Conservation (phyloP, 1,140 invertebrate genomes). For the Sycophila sp. region DNA sequence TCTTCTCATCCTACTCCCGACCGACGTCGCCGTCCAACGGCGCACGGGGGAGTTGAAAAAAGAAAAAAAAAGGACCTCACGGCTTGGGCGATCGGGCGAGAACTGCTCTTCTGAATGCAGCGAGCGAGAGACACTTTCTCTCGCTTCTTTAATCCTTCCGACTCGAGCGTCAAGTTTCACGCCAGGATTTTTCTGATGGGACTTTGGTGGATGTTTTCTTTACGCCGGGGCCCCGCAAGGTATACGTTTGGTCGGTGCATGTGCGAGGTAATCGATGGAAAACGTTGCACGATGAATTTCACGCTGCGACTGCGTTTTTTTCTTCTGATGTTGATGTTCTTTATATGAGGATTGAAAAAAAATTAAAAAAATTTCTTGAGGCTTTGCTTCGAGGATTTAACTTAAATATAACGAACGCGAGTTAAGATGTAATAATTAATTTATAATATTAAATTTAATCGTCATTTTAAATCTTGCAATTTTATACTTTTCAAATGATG, state of each 20-base stretch:
- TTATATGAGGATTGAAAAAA: background rate
- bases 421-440: too few relatives aligned
- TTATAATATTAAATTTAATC: too few relatives aligned
- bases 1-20: background rate
- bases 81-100: background rate
- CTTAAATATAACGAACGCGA: too few relatives aligned
- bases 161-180: background rate
- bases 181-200: background rate
- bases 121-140: background rate
- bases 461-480: too few relatives aligned
- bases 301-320: background rate
- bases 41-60: background rate
- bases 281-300: too few relatives aligned
- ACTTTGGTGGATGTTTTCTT: background rate
- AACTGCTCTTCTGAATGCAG: background rate
- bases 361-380: background rate
- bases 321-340: background rate
- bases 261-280: too few relatives aligned
- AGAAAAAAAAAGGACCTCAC: slow-evolving; percentile 24
- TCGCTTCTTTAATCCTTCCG: slow-evolving; percentile 20
- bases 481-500: background rate
- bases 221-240: background rate
- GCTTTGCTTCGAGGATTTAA: too few relatives aligned
- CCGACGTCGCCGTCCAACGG: background rate
- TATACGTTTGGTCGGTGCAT: background rate